Evolutionary conservation across 2,113 vertebrate species (phyloP), one percentile per base, ranked within the genome.

Genomic region (Nipponia nippon): DNA sequence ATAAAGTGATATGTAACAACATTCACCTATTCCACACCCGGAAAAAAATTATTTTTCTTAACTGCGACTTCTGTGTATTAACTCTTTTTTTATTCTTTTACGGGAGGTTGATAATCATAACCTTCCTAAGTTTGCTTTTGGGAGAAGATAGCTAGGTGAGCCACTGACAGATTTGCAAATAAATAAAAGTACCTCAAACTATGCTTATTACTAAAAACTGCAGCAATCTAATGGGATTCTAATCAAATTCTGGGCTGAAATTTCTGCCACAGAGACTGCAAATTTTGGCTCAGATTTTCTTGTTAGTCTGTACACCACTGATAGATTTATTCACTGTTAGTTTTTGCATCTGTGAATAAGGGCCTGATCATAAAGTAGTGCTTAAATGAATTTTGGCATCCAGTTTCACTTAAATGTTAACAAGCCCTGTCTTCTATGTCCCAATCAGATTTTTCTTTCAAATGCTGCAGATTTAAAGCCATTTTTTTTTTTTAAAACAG

Each of bases 1-100:
- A 63, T 38, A n/a, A 70, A 30, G 3, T 26, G 3, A 7, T 22
- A 15, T 2, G 0, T 23, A 59, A 22, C 6, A 11, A 1, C 53
- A 52, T 1, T 18, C 3, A 55, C 1, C 7, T 83, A 34, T 36
- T 62, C 22, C 23, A 9, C 16, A 55, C 1, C 5, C 50, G 17
- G 13, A 20, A 16, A 34, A 44, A 38, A 23, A 56, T 12, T 1
- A 11, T 63, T 77, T 80, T 75, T 59, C 15, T 61, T 26, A 50
- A 22, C 5, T 16, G 15, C 72, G 4, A 32, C 10, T 72, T 73
- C 3, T 73, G 5, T 22, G 10, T 55, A 52, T 49, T 83, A 21
- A 34, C 2, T 15, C 5, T 20, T 72, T 70, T 66, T 36, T 6
- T 67, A 27, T 6, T 76, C 8, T 76, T 12, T 34, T 53, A 13